phyloP scores from a whole-genome alignment of 2,113 vertebrate species.

The Gymnobelideus leadbeateri region DNA sequence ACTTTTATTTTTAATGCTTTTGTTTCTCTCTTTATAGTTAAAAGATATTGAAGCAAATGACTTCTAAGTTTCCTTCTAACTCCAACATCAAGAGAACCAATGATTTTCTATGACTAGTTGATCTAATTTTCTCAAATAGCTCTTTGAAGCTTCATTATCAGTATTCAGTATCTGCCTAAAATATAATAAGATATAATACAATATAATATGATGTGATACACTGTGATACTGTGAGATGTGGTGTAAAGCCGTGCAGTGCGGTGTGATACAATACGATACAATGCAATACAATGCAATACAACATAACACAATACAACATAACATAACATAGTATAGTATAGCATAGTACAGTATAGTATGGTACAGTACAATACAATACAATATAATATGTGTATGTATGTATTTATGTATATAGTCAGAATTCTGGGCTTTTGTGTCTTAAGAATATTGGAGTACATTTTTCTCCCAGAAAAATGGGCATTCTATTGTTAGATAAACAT shows the following conservation, averaged over 20 bases:
- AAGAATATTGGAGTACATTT: too few species aligned
- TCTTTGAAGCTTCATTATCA: background rate
- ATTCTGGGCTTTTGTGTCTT: background rate
- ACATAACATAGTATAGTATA: too few species aligned
- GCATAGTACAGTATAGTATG: too few species aligned
- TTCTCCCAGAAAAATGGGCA: background rate
- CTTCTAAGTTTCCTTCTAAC: background rate
- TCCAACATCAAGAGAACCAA: background rate
- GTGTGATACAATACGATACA: too few species aligned
- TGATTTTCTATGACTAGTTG: background rate
- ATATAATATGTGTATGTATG: too few species aligned
- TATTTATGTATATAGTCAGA: background rate
- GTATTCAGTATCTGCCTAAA: background rate
- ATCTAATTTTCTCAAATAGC: background rate
- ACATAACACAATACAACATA: too few species aligned
- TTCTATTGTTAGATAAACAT: slow-evolving; percentile 20
- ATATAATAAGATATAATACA: background rate
- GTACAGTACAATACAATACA: too few species aligned
- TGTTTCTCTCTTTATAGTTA: background rate
- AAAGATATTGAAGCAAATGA: background rate
- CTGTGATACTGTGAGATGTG: too few species aligned
- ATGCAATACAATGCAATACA: too few species aligned
- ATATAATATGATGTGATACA: too few species aligned
- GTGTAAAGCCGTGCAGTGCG: too few species aligned
- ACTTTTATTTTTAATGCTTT: background rate